Evolutionary conservation across 2,888 invertebrate species (phyloP), one percentile per base, ranked within the genome.

Genomic region (Altica lythri): DNA sequence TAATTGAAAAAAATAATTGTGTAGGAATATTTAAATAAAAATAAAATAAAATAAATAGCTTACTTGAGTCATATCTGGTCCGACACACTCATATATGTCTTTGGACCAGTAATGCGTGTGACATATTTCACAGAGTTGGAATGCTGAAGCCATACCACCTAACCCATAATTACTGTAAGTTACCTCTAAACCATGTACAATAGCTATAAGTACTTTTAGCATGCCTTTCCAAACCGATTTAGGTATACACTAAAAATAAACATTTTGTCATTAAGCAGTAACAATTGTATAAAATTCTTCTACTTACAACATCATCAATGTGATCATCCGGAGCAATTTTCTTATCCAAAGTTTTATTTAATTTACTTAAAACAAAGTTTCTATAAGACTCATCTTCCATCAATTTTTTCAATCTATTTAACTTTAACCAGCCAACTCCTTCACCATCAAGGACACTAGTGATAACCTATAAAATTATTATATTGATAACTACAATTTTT

Each of bases 321-420:
- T 95, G 93, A 79, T 97, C 98, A 73, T 94, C 95, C 0, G 95
- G 93, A 44, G 94, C 90, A 53, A 96, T 89, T 78, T 93, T 97
- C 64, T 87, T 86, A 68, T 94, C 95, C 50, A 96, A 82, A 45
- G 95, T 95, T 68, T 90, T 88, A 76, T 99, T 99, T 2, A 99
- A 81, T 73, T 96, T 93, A 63, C 92, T 92, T 40, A 99, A 86
- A 29, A 97, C 92, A 78, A 99, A 87, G 73, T 95, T 96, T 25
- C 99, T 83, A 76, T 98, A 95, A 38, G 93, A 96, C 77, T 99
- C 99, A 75, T 99, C 98, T 75, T 99, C 98, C 94, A 99, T 95
- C 18, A 99, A 79, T 71, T 95, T 96, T 73, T 92, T 92, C 43
- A 97, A 80, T 16, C 95, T 84, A 71, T 92, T 94, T 12, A 95